These are phyloP conservation scores for Oxytorus armatus DNA, from an alignment of 2,888 invertebrate genomes.

Conservation along the genomic window DNA sequence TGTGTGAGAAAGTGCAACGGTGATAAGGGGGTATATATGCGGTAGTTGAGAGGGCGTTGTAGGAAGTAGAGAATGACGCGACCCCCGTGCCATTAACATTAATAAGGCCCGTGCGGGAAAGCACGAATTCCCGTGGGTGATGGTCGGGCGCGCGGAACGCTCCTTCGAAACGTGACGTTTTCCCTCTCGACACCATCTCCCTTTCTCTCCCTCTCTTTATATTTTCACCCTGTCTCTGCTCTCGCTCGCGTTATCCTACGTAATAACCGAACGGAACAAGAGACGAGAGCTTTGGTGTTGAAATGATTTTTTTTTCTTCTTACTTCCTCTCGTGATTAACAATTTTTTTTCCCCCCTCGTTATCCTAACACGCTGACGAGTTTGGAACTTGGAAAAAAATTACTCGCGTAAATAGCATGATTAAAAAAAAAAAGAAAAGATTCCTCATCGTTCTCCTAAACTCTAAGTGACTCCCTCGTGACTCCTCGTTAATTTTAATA, in stretches of 20 bases:
- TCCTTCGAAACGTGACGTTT: constrained; percentile 50
- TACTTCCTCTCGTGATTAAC: neutral
- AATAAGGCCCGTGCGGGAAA: constrained; percentile 52
- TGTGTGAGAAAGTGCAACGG: neutral
- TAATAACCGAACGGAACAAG: constrained; percentile 12
- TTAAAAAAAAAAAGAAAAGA: neutral
- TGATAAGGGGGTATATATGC: neutral
- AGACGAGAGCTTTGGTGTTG: neutral
- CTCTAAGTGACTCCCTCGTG: too few species aligned
- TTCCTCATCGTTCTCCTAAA: too few species aligned
- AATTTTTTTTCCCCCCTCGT: neutral
- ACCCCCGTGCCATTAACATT: constrained; percentile 62
- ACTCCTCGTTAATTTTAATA: too few species aligned
- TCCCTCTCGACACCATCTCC: constrained; percentile 36
- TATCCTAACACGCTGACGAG: neutral
- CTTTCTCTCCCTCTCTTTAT: neutral
- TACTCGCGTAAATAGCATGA: neutral
- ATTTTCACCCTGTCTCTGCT: neutral
- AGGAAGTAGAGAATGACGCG: neutral
- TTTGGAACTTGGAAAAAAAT: neutral
- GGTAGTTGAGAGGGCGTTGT: neutral
- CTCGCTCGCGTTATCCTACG: too few species aligned
- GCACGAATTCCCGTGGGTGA: constrained; percentile 44
- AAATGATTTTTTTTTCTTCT: neutral
- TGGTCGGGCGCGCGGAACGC: too few species aligned